Evolutionary conservation across 2,888 invertebrate genomes (phyloP).

Genomic region (Calameuta idolon): DNA sequence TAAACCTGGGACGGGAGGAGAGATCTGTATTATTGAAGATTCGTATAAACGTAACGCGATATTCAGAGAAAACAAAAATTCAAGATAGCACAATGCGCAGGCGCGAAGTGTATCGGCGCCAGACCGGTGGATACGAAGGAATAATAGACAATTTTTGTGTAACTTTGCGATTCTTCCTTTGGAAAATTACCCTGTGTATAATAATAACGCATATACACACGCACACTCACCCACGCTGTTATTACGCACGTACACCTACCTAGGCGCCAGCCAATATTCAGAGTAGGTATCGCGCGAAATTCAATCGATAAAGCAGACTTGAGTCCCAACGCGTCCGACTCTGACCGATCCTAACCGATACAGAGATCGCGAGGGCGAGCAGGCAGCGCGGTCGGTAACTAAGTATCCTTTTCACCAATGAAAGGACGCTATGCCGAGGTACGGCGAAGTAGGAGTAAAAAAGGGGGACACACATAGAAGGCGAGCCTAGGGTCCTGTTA

Average conservation of each 20-base stretch:
- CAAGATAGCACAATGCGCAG: not conserved
- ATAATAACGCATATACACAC: not conserved
- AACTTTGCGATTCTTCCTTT: not conserved
- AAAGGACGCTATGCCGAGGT: not conserved
- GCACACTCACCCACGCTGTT: not conserved
- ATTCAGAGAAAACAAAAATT: not conserved
- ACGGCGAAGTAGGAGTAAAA: not conserved
- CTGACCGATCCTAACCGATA: not conserved
- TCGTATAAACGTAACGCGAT: not conserved
- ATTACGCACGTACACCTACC: not conserved
- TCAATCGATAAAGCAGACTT: not conserved
- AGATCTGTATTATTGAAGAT: not conserved
- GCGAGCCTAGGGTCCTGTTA: not conserved
- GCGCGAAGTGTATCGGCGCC: not conserved
- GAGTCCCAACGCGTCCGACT: not conserved
- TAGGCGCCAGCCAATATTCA: not conserved
- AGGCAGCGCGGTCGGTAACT: slow-evolving; percentile 14
- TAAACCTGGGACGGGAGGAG: not conserved
- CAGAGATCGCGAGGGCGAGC: slow-evolving; percentile 24
- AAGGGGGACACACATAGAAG: not conserved
- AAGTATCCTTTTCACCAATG: not conserved
- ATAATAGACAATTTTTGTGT: not conserved
- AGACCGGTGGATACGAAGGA: not conserved
- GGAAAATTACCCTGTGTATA: not conserved
- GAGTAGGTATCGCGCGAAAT: not conserved